These are phyloP conservation scores for Saxidomus purpurata DNA, from an alignment of 1,140 invertebrate genomes.

Conservation along the genomic window DNA sequence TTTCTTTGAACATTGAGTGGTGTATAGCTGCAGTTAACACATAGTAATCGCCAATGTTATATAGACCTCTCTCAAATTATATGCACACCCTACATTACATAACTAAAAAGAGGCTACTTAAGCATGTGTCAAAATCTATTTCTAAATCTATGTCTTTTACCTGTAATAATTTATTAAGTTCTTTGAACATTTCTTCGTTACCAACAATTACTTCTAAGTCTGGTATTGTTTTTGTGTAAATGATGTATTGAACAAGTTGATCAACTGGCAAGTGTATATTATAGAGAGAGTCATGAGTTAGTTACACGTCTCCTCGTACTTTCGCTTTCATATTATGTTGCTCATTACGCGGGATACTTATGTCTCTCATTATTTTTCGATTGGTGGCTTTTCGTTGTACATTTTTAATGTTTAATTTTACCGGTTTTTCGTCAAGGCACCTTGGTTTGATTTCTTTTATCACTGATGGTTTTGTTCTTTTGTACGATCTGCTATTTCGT, in stretches of 20 bases:
- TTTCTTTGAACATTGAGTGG: constrained; percentile 54
- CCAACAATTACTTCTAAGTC: constrained; percentile 59
- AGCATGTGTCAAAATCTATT: constrained; percentile 61
- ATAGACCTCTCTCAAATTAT: no score
- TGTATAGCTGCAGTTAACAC: constrained; percentile 46
- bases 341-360: constrained; percentile 44
- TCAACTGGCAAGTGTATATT: constrained; percentile 35
- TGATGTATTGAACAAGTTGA: constrained; percentile 41
- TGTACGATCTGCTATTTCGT: neutral
- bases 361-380: neutral
- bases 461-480: constrained; percentile 44
- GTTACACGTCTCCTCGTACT: neutral
- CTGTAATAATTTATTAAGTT: constrained; percentile 46
- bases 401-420: constrained; percentile 9
- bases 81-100: no score
- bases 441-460: constrained; percentile 1
- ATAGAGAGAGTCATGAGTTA: constrained; percentile 55
- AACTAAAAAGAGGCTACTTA: no score
- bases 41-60: constrained; percentile 54
- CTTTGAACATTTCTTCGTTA: constrained; percentile 45
- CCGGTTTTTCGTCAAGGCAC: constrained; percentile 12
- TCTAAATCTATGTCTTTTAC: constrained; percentile 1
- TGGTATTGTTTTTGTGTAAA: constrained; percentile 38
- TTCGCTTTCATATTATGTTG: neutral
- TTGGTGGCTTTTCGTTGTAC: neutral